A percentile compares a stretch with the other conserved stretches of the same genome.
Evolutionary conservation across 2,888 invertebrate species (phyloP).

Genomic region (Amphipyra tragopoginis): DNA sequence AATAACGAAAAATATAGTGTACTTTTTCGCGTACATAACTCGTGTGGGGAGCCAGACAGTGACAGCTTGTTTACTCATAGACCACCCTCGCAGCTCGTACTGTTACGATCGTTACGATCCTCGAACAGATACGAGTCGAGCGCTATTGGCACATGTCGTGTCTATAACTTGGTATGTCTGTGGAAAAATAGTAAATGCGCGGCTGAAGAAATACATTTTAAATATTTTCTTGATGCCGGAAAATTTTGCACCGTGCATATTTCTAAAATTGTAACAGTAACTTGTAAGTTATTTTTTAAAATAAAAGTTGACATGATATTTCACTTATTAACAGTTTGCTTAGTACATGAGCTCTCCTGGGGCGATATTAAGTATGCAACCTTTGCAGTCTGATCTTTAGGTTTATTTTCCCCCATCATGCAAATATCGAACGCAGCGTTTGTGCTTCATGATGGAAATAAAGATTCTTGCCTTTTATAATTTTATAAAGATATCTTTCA

Average conservation of each 20-base stretch:
- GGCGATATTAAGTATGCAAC: no score
- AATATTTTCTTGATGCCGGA: constrained; percentile 8
- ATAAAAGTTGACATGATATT: no score
- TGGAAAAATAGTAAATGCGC: constrained; percentile 11
- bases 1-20: constrained; percentile 35
- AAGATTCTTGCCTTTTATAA: no score
- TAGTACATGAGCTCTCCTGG: no score
- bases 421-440: no score
- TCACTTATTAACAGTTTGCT: no score
- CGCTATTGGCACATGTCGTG: constrained; percentile 51
- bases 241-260: constrained; percentile 9
- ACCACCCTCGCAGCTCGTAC: constrained; percentile 17
- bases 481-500: no score
- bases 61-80: constrained; percentile 49
- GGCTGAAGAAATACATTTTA: constrained; percentile 19
- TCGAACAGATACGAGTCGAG: constrained; percentile 38
- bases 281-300: no score
- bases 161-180: constrained; percentile 31
- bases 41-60: constrained; percentile 23
- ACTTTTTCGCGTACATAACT: constrained; percentile 42
- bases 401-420: no score
- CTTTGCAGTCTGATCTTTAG: no score
- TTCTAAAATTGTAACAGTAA: no score
- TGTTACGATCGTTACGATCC: constrained; percentile 42
- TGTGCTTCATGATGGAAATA: no score